These are phyloP conservation scores for Thamnophis sirtalis DNA, from an alignment of 2,113 vertebrate genomes.

Conservation along the genomic window DNA sequence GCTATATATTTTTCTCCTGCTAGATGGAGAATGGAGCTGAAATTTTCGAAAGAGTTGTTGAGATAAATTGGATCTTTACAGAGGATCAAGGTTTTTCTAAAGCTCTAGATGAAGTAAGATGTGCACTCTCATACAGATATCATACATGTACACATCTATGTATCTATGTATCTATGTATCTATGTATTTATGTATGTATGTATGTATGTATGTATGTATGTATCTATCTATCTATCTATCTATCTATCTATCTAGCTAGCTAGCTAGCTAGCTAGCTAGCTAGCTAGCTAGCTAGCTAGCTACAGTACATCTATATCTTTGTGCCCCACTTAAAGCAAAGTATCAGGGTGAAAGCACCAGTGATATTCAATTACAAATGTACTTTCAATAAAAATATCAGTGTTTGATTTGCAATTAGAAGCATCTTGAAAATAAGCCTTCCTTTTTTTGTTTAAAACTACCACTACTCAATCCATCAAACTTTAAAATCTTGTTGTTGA, in stretches of 20 bases:
- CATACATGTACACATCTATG: background rate
- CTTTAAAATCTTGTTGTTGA: slow-evolving; percentile 54
- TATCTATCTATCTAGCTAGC: too few relatives aligned
- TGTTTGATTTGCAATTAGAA: slow-evolving; percentile 60
- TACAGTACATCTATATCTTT: background rate
- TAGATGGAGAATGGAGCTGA: background rate
- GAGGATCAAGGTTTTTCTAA: background rate
- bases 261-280: too few relatives aligned
- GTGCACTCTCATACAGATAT: background rate
- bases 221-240: too few relatives aligned
- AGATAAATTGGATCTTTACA: background rate
- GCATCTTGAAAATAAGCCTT: slow-evolving; percentile 53
- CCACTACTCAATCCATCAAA: slow-evolving; percentile 52
- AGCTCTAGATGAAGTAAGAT: background rate
- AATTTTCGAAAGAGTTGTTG: background rate
- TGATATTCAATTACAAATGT: slow-evolving; percentile 44
- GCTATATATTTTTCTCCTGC: background rate
- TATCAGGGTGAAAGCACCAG: slow-evolving; percentile 58
- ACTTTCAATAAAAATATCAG: slow-evolving; percentile 43
- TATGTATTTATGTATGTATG: too few relatives aligned
- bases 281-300: too few relatives aligned
- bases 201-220: too few relatives aligned
- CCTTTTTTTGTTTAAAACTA: slow-evolving; percentile 53
- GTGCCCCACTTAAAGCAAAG: slow-evolving; percentile 39
- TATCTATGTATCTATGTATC: background rate